Conservation (phyloP, 2,888 invertebrate genomes). For the Bruchidius siliquastri region DNA sequence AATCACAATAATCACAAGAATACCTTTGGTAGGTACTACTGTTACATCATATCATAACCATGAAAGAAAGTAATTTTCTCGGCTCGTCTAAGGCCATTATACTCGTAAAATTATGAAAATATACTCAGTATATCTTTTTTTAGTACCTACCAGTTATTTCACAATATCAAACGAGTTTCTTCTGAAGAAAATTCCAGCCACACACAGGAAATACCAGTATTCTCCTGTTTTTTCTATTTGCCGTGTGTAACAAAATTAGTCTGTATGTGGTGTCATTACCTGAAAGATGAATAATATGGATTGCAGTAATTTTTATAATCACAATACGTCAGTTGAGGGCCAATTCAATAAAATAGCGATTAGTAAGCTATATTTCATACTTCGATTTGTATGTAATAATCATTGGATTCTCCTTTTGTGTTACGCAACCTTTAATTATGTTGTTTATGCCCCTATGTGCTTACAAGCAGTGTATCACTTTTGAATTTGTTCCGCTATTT, state of each 20-base stretch:
- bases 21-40: neutral
- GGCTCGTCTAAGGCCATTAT: neutral
- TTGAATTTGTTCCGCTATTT: neutral
- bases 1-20: neutral
- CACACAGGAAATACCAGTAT: neutral
- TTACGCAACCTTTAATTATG: neutral
- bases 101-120: neutral
- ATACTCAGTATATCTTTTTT: neutral
- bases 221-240: neutral
- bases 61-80: neutral
- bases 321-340: neutral
- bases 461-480: neutral
- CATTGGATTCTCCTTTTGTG: neutral
- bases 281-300: neutral
- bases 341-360: neutral
- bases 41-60: neutral
- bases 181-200: neutral
- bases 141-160: neutral
- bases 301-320: neutral
- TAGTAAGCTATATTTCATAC: neutral
- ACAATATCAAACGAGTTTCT: neutral
- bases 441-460: neutral
- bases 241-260: neutral
- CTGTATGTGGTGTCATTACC: neutral
- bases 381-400: neutral